Base-by-base conservation (phyloP, 2,113 vertebrate genomes). In the Bungarus multicinctus region DNA sequence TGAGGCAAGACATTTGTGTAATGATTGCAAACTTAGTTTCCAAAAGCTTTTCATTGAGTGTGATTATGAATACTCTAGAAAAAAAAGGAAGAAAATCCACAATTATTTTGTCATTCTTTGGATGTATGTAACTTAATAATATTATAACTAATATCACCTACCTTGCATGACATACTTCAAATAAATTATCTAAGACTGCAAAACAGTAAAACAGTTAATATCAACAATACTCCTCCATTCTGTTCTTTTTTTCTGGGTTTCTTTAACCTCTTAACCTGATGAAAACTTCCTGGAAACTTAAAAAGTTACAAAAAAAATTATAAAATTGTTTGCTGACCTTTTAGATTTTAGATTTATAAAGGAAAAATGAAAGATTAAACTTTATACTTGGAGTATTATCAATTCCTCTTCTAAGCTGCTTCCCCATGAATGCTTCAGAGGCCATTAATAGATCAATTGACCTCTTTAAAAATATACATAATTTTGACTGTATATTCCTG, bases 401-500 rank as follows among this genome's bases (percentile, higher is more conserved):
- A 87, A 90, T 92, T 20, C 0, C 0, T 90, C 20, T 95, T 23
- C 11, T n/a, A 3, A 52, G 88, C 4, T 64, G 23, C 91, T 94
- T 30, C 88, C 85, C 52, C 1, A 90, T 88, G 94, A 88, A 47
- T 58, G 86, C 86, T 12, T 85, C 1, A 53, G 89, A 27, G 3
- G 43, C 7, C 2, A 47, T 0, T 45, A 34, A 11, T 90, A 1
- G 92, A 89, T 43, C 57, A 85, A 2, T 55, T 88, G 14, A 39
- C 20, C 60, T 30, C 0, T 5, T 93, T 88, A 64, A 39, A 91
- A 94, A 92, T 0, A 12, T 89, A 0, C n/a, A 4, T 88, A 85
- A 81, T 93, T 53, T 93, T 90, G n/a, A n/a, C 85, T 0, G 90
- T 34, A 69, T 47, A 39, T 93, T 94, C 58, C 16, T 95, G 4